Conservation (phyloP, 2,113 vertebrate genomes). For the Megaleporinus macrocephalus region DNA sequence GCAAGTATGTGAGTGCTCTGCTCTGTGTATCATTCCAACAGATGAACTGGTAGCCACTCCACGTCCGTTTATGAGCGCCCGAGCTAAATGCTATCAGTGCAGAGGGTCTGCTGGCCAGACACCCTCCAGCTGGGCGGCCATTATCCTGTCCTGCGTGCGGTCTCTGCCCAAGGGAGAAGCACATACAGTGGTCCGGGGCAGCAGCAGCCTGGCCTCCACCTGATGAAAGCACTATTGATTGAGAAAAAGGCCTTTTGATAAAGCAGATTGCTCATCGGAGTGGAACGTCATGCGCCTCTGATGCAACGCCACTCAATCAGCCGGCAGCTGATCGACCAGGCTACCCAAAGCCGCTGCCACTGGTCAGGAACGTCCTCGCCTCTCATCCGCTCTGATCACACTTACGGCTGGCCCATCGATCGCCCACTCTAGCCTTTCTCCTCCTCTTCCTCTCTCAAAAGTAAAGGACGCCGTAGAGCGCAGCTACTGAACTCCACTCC, state of each 20-base stretch:
- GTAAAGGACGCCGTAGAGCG: slow-evolving; percentile 22
- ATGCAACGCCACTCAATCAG: slow-evolving; percentile 72
- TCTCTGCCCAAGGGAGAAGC: slow-evolving; percentile 41
- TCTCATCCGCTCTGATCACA: slow-evolving; percentile 61
- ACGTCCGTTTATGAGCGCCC: not conserved
- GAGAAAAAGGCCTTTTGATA: slow-evolving; percentile 78
- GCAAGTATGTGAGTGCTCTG: not conserved
- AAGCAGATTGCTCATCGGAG: slow-evolving; percentile 79
- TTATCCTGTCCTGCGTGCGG: slow-evolving; percentile 43
- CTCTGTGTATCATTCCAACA: not conserved
- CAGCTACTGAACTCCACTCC: slow-evolving; percentile 34
- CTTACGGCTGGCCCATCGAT: slow-evolving; percentile 69
- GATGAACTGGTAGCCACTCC: slow-evolving; percentile 5
- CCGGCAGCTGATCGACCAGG: slow-evolving; percentile 69
- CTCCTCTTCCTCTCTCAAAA: slow-evolving; percentile 16
- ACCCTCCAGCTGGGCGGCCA: slow-evolving; percentile 42
- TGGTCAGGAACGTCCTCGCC: slow-evolving; percentile 20
- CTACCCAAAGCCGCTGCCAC: slow-evolving; percentile 34
- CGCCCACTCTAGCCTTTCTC: not conserved
- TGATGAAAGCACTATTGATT: slow-evolving; percentile 75
- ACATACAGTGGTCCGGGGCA: slow-evolving; percentile 50
- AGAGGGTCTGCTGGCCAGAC: slow-evolving; percentile 44
- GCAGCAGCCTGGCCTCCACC: slow-evolving; percentile 55
- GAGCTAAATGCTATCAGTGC: slow-evolving; percentile 32
- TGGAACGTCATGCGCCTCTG: slow-evolving; percentile 76